Evolutionary conservation across 1,140 invertebrate species (phyloP).

Genomic region (Babylonia areolata): DNA sequence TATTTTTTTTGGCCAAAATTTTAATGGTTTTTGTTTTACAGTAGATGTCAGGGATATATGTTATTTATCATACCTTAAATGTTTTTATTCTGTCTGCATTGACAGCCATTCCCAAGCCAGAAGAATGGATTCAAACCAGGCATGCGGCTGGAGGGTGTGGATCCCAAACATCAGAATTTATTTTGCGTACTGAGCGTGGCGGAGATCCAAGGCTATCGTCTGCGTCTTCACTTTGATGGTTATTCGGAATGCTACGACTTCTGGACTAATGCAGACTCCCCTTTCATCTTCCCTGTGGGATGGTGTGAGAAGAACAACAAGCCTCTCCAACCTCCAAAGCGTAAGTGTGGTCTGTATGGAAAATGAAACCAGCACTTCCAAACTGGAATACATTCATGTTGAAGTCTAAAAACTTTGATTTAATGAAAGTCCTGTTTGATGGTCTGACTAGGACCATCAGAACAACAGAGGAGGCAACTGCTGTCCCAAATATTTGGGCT

Average conservation of each 20-base stretch:
- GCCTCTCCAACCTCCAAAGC: conserved; percentile 80
- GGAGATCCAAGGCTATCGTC: conserved; percentile 84
- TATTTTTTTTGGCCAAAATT: no score
- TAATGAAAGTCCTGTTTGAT: no score
- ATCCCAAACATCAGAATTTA: conserved; percentile 91
- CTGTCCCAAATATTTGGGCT: no score
- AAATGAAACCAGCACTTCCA: background rate
- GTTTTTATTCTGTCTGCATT: conserved; percentile 11
- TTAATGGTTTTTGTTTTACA: no score
- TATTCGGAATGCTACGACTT: conserved; percentile 93
- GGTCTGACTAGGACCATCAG: no score
- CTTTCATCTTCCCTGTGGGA: conserved; percentile 93
- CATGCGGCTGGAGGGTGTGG: conserved; percentile 95
- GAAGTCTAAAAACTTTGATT: no score
- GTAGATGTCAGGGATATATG: no score
- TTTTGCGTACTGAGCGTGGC: conserved; percentile 92
- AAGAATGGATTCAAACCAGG: conserved; percentile 88
- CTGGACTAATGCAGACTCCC: conserved; percentile 94
- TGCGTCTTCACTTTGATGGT: conserved; percentile 94
- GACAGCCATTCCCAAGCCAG: conserved; percentile 70
- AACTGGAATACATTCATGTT: no score
- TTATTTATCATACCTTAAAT: background rate
- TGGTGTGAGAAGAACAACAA: conserved; percentile 85
- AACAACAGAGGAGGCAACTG: no score
- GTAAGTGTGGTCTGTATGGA: conserved; percentile 73